Base-by-base conservation (phyloP, 1,140 invertebrate species). In the Trichomalopsis sarcophagae region DNA sequence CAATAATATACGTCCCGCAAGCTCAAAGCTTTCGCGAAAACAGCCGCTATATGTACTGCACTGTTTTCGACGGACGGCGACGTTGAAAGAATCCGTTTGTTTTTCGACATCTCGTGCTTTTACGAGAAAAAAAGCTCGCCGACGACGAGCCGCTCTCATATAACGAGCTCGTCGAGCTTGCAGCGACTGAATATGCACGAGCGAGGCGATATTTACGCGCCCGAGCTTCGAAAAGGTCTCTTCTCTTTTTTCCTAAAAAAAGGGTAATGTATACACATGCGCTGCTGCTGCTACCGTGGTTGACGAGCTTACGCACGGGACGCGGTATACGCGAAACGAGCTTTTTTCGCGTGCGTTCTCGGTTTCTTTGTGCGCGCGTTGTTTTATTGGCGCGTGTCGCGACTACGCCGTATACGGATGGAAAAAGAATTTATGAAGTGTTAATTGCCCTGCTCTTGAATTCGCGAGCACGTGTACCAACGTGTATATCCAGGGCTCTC, bases 351-450 rank as follows among this genome's bases (percentile, higher is more conserved):
- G 27, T 5, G 21, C 21, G 5, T 17, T n/a, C 17, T 62, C 55
- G 21, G 21, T 62, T 62, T 62, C 55, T 62, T 62, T 62, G 55
- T 62, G 55, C 55, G 50, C 55, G 9, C 69, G 69, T 73, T 36
- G 69, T 73, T 73, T 73, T 73, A 73, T 36, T 73, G 27, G 69
- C 69, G n/a, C 9, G 44, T n/a, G 21, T 33, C 69, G 27, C 33
- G 23, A 36, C 13, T 7, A 14, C 7, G 27, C 11, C 17, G 69
- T 73, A 36, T 33, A 33, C 69, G 27, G 11, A 21, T 33, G 30
- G 27, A 73, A 73, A 36, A 73, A 36, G 69, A 73, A 73, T 73
- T 73, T 73, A 73, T 36, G 69, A 33, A 30, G 69, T 73, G 69
- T 36, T 73, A 73, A 73, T 73, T 73, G 69, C 33, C 11, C 69